These are phyloP conservation scores for Ranitomeya variabilis DNA, from an alignment of 2,113 vertebrate species.

Conservation along the genomic window DNA sequence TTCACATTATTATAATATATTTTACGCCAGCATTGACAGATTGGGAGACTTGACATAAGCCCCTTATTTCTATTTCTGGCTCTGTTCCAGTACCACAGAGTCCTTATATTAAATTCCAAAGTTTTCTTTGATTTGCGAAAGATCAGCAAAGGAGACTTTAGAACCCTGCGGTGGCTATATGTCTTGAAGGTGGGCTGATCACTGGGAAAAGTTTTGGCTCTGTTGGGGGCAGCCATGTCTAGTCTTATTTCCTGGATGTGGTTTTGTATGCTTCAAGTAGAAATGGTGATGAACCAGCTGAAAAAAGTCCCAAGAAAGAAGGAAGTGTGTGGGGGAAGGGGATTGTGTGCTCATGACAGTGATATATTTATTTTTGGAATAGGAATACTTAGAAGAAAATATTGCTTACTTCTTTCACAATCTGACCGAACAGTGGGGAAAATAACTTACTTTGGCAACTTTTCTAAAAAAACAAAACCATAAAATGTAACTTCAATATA, in stretches of 20 bases:
- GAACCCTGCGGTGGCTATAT: background rate
- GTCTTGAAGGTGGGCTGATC: slow-evolving; percentile 9
- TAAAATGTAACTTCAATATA: background rate
- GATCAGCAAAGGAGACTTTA: background rate
- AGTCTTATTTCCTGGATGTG: slow-evolving; percentile 51
- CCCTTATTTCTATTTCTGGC: slow-evolving; percentile 3
- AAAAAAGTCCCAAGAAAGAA: slow-evolving; percentile 26
- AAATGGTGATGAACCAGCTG: slow-evolving; percentile 40
- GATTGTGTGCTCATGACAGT: slow-evolving; percentile 6
- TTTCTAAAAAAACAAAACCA: background rate
- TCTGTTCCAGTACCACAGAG: background rate
- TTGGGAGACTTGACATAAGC: background rate
- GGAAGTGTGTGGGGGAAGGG: slow-evolving; percentile 23
- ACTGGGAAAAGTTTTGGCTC: background rate
- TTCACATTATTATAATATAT: background rate
- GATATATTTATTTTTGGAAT: slow-evolving; percentile 41
- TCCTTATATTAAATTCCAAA: slow-evolving; percentile 16
- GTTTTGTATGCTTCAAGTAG: slow-evolving; percentile 46
- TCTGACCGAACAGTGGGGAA: background rate
- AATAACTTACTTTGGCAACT: background rate
- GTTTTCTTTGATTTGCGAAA: slow-evolving; percentile 35
- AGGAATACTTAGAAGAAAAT: background rate
- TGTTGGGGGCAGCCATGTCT: slow-evolving; percentile 42
- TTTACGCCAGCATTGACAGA: background rate
- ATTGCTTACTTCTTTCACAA: slow-evolving; percentile 3